phyloP scores from a whole-genome alignment of 1,140 invertebrate species.

The Drosophila kikkawai region DNA sequence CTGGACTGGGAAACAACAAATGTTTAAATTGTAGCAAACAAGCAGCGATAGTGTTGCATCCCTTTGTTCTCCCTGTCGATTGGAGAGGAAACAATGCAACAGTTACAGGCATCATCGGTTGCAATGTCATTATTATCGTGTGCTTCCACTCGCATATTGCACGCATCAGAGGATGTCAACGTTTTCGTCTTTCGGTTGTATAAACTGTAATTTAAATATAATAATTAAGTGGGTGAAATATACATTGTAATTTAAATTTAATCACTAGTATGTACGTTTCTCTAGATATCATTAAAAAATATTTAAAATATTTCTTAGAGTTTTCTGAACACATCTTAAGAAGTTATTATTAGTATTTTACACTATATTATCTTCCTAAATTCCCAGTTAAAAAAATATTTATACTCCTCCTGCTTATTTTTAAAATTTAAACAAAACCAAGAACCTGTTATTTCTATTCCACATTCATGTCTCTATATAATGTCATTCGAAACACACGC shows the following conservation, averaged over 20 bases:
- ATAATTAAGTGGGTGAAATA: not conserved
- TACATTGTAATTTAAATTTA: not conserved
- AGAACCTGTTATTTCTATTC: not conserved
- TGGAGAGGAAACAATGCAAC: slow-evolving; percentile 29
- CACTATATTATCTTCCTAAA: too few relatives aligned
- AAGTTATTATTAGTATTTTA: not conserved
- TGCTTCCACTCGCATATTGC: slow-evolving; percentile 9
- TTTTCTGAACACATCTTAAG: not conserved
- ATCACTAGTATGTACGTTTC: not conserved
- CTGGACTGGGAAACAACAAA: slow-evolving; percentile 68
- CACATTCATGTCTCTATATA: not conserved
- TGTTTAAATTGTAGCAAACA: slow-evolving; percentile 65
- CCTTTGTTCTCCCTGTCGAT: slow-evolving; percentile 25
- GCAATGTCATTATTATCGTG: slow-evolving; percentile 38
- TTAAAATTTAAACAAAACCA: not conserved
- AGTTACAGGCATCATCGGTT: slow-evolving; percentile 26
- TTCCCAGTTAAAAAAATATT: not conserved
- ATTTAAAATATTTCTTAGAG: not conserved
- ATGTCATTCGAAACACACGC: slow-evolving; percentile 2
- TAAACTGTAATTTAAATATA: not conserved
- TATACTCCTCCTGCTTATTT: not conserved
- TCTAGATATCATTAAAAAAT: too few relatives aligned
- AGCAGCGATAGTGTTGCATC: slow-evolving; percentile 66
- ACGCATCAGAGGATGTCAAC: slow-evolving; percentile 2
- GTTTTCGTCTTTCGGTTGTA: not conserved